A percentile compares a stretch with the other conserved stretches of the same genome.
Conservation (phyloP, 2,888 invertebrate species). For the Pegoplata infirma region DNA sequence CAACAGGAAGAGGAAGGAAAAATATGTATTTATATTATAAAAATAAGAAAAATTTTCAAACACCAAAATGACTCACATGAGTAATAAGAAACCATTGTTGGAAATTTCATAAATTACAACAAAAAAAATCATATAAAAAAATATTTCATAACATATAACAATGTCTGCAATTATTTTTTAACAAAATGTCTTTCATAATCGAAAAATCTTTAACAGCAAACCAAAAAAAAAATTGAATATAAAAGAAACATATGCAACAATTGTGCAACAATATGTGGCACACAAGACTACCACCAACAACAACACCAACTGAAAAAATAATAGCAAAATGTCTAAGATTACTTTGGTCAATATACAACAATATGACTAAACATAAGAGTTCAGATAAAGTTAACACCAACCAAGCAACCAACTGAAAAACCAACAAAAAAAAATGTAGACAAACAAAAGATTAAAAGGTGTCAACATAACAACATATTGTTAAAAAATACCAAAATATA, state of each 20-base stretch:
- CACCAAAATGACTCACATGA: too few relatives aligned
- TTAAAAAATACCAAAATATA: slow-evolving; percentile 4
- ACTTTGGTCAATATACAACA: slow-evolving; percentile 9
- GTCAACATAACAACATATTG: slow-evolving; percentile 38
- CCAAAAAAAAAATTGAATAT: neutral
- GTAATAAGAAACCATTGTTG: too few relatives aligned
- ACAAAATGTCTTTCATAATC: slow-evolving; percentile 49
- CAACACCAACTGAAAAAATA: neutral
- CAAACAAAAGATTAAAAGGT: slow-evolving; percentile 37
- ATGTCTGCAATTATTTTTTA: slow-evolving; percentile 40
- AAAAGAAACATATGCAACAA: slow-evolving; percentile 36
- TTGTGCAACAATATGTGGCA: slow-evolving; percentile 41
- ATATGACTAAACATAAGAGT: slow-evolving; percentile 9
- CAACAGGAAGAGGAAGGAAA: slow-evolving; percentile 20
- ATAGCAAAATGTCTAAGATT: slow-evolving; percentile 3
- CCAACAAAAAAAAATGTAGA: slow-evolving; percentile 1
- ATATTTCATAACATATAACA: slow-evolving; percentile 23
- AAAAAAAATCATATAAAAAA: neutral
- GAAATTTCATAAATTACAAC: too few relatives aligned
- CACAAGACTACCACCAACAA: neutral
- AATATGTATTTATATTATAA: too few relatives aligned
- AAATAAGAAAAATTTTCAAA: too few relatives aligned
- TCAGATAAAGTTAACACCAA: slow-evolving; percentile 29
- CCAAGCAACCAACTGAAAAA: neutral
- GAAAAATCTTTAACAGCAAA: slow-evolving; percentile 24